Evolutionary conservation across 92 coral and sea anemone genomes (phyloP).

Genomic region (Porites evermanni): DNA sequence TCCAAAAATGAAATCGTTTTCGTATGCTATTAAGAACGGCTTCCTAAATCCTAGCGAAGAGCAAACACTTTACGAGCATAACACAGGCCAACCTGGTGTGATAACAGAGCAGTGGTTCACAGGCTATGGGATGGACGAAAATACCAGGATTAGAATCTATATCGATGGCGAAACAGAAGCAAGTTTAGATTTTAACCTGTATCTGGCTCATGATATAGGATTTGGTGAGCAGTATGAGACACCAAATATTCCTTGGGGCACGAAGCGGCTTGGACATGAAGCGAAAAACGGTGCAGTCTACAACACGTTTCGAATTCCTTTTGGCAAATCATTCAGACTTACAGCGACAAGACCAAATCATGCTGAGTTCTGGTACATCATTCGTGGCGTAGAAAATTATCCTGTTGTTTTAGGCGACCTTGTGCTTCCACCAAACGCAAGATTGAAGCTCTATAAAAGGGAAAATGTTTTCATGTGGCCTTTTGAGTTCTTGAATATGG

Average conservation of each 20-base stretch:
- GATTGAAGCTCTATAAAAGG: constrained; percentile 49
- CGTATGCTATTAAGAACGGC: constrained; percentile 40
- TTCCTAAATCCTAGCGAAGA: constrained; percentile 14
- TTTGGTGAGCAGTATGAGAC: background rate
- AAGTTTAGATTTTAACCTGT: constrained; percentile 38
- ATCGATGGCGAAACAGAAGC: constrained; percentile 47
- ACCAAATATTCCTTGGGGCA: constrained; percentile 48
- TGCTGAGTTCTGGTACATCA: constrained; percentile 45
- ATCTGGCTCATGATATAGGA: constrained; percentile 35
- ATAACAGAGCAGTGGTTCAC: constrained; percentile 67
- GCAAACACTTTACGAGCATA: constrained; percentile 37
- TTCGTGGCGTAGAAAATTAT: constrained; percentile 52
- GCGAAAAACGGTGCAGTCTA: constrained; percentile 45
- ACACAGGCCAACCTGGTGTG: constrained; percentile 41
- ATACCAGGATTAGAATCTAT: constrained; percentile 48
- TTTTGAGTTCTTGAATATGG: constrained; percentile 43
- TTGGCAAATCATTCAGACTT: constrained; percentile 33
- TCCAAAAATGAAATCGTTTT: constrained; percentile 40
- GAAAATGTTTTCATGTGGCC: constrained; percentile 30
- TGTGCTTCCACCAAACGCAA: constrained; percentile 32
- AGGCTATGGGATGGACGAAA: background rate
- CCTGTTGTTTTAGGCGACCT: constrained; percentile 46
- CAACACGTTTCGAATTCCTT: constrained; percentile 63
- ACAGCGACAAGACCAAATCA: constrained; percentile 20
- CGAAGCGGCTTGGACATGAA: constrained; percentile 37